Conservation (phyloP, 2,888 invertebrate genomes). For the Sussaba pulchella region DNA sequence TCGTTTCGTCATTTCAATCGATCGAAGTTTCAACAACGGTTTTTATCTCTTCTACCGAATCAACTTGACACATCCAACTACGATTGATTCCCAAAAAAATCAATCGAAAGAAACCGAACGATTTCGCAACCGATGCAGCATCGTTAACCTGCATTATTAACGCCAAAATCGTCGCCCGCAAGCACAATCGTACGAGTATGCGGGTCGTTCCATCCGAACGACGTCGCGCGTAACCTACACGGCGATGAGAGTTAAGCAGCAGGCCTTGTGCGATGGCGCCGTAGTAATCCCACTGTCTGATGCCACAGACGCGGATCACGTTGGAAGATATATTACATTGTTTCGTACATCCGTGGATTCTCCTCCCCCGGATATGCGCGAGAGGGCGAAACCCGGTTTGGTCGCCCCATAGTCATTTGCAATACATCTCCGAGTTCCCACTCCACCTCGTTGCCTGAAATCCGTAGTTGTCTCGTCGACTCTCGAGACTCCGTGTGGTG, state of each 20-base stretch:
- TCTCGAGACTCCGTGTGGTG: slow-evolving; percentile 22
- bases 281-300: slow-evolving; percentile 74
- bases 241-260: slow-evolving; percentile 42
- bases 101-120: not conserved
- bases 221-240: not conserved
- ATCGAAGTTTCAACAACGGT: no score
- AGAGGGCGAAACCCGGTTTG: slow-evolving; percentile 48
- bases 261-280: slow-evolving; percentile 71
- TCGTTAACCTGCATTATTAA: not conserved
- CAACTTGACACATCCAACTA: not conserved
- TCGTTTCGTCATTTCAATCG: no score
- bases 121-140: not conserved
- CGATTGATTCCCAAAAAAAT: not conserved
- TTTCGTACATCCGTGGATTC: slow-evolving; percentile 70
- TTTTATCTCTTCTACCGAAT: no score
- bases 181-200: slow-evolving; percentile 32
- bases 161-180: slow-evolving; percentile 18
- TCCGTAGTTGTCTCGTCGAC: slow-evolving; percentile 31
- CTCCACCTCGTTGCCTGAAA: slow-evolving; percentile 10
- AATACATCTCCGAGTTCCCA: slow-evolving; percentile 63
- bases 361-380: slow-evolving; percentile 39
- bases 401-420: slow-evolving; percentile 73
- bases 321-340: slow-evolving; percentile 77
- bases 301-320: slow-evolving; percentile 77
- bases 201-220: not conserved